phyloP scores from a whole-genome alignment of 1,140 invertebrate genomes.

The Adoxophyes honmai region DNA sequence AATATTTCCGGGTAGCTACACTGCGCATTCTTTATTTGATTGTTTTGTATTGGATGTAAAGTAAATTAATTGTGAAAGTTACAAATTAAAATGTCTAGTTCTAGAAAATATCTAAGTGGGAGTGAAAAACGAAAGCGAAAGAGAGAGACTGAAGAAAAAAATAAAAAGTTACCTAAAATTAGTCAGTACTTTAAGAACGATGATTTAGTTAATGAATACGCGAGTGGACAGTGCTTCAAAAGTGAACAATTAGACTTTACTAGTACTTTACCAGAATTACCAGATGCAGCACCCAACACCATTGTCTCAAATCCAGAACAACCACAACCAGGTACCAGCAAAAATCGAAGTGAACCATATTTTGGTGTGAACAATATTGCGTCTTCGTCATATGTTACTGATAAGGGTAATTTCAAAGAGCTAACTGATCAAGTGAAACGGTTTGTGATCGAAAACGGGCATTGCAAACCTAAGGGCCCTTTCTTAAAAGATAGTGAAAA shows the following conservation, averaged over 20 bases:
- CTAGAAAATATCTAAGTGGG: too few species aligned
- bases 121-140: too few species aligned
- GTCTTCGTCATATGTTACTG: conserved; percentile 27
- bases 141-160: conserved; percentile 27
- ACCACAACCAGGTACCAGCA: conserved; percentile 24
- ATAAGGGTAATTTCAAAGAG: conserved; percentile 30
- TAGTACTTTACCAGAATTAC: neutral
- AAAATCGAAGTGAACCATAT: too few species aligned
- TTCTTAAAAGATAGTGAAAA: too few species aligned
- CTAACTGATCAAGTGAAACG: conserved; percentile 26
- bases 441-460: conserved; percentile 27
- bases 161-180: too few species aligned
- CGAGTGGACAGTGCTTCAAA: conserved; percentile 19
- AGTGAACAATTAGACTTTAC: conserved; percentile 17
- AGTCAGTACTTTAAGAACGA: too few species aligned
- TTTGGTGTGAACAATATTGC: conserved; percentile 18
- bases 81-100: too few species aligned
- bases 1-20: too few species aligned
- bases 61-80: too few species aligned
- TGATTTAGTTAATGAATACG: too few species aligned
- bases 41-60: too few species aligned
- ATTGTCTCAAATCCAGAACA: conserved; percentile 23
- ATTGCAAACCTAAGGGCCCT: conserved; percentile 27
- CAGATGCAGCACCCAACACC: conserved; percentile 20
- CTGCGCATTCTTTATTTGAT: too few species aligned